A percentile compares a stretch with the other conserved stretches of the same genome.
These are phyloP conservation scores for Embiotoca jacksoni DNA, from an alignment of 2,113 vertebrate species.

Conservation along the genomic window DNA sequence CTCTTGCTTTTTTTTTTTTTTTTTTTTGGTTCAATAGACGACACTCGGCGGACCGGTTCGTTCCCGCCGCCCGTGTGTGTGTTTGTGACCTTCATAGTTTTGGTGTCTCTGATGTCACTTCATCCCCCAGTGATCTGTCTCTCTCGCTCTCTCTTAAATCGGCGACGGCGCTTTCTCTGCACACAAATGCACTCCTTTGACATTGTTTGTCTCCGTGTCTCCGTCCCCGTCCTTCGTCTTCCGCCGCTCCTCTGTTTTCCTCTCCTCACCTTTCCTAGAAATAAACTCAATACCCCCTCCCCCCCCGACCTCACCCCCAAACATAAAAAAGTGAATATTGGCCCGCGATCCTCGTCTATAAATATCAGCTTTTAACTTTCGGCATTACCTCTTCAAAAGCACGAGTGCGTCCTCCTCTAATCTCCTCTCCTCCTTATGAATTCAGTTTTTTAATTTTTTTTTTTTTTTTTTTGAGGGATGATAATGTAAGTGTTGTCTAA, in stretches of 20 bases:
- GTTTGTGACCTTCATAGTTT: no score
- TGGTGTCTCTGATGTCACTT: no score
- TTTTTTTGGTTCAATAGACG: no score
- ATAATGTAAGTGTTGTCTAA: conserved; percentile 80
- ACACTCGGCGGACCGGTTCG: no score
- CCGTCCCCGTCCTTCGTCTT: background rate
- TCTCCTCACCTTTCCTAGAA: background rate
- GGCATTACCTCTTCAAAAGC: conserved; percentile 1
- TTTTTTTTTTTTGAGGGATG: conserved; percentile 68
- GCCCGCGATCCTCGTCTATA: conserved; percentile 32
- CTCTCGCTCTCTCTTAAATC: no score
- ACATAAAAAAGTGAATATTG: conserved; percentile 15
- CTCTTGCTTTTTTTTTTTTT: background rate
- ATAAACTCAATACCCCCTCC: conserved; percentile 6
- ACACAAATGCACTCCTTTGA: no score
- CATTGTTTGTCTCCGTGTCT: background rate
- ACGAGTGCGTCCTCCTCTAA: conserved; percentile 3
- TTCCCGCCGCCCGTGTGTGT: no score
- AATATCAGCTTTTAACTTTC: conserved; percentile 48
- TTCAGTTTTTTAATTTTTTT: conserved; percentile 56
- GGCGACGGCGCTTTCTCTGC: no score
- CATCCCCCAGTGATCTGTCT: no score
- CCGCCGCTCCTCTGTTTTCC: background rate
- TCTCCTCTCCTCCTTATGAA: conserved; percentile 33
- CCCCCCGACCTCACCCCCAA: background rate